These are phyloP conservation scores for Malacosoma neustria DNA, from an alignment of 2,888 invertebrate genomes.

Conservation along the genomic window DNA sequence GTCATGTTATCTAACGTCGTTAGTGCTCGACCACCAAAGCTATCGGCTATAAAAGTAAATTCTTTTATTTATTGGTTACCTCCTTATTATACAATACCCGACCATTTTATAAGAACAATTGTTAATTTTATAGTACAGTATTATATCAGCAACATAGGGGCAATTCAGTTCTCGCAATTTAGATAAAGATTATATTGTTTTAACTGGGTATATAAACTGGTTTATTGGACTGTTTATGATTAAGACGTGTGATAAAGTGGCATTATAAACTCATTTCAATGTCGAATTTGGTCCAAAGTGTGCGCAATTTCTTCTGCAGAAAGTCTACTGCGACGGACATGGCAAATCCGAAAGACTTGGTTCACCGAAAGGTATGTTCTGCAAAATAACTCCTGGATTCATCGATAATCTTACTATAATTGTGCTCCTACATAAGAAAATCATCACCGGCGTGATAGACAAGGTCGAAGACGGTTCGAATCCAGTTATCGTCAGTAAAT, in stretches of 20 bases:
- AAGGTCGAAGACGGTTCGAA: too few relatives aligned
- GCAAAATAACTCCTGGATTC: too few relatives aligned
- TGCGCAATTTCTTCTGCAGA: slow-evolving; percentile 15
- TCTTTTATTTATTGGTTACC: slow-evolving; percentile 33
- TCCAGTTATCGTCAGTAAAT: too few relatives aligned
- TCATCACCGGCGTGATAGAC: too few relatives aligned
- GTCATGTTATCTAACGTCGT: too few relatives aligned
- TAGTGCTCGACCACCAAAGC: too few relatives aligned
- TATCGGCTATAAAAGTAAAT: slow-evolving; percentile 34
- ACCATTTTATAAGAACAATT: slow-evolving; percentile 32
- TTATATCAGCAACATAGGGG: slow-evolving; percentile 21
- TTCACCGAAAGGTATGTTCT: slow-evolving; percentile 36
- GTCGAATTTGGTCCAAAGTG: slow-evolving; percentile 29
- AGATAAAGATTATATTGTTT: slow-evolving; percentile 56
- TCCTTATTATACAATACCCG: slow-evolving; percentile 13
- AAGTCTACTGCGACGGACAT: slow-evolving; percentile 22
- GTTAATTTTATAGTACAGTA: slow-evolving; percentile 38
- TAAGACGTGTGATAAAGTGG: slow-evolving; percentile 30
- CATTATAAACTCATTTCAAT: slow-evolving; percentile 33
- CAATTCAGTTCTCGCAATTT: slow-evolving; percentile 46
- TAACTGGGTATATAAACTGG: slow-evolving; percentile 51
- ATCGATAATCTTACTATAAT: too few relatives aligned
- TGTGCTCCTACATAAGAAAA: too few relatives aligned
- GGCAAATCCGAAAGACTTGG: slow-evolving; percentile 29
- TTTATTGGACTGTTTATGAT: slow-evolving; percentile 49